Evolutionary conservation across 2,888 invertebrate species (phyloP).

Genomic region (Zele albiditarsus): DNA sequence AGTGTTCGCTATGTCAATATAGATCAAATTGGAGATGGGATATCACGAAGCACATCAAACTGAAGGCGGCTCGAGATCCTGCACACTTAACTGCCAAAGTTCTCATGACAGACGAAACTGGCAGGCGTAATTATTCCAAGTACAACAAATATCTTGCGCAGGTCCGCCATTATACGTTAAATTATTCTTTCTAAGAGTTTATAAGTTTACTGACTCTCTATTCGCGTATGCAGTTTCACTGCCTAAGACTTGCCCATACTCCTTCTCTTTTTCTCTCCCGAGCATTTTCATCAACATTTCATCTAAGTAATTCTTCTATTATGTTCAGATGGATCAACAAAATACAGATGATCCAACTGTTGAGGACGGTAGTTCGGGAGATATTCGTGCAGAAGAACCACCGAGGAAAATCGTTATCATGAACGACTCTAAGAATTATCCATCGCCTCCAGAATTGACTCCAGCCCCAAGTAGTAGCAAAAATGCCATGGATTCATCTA

Average conservation of each 20-base stretch:
- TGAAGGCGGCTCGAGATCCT: slow-evolving; percentile 89
- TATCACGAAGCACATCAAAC: slow-evolving; percentile 94
- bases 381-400: slow-evolving; percentile 56
- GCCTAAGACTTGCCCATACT: slow-evolving; percentile 24
- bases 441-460: slow-evolving; percentile 55
- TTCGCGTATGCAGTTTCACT: too few species aligned
- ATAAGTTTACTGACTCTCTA: slow-evolving; percentile 12
- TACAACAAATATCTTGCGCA: slow-evolving; percentile 91
- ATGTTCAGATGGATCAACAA: slow-evolving; percentile 18
- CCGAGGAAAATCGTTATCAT: slow-evolving; percentile 59
- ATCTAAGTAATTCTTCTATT: neutral
- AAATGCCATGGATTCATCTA: slow-evolving; percentile 48
- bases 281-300: neutral
- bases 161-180: slow-evolving; percentile 72
- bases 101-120: slow-evolving; percentile 93
- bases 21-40: slow-evolving; percentile 98
- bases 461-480: slow-evolving; percentile 50
- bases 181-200: slow-evolving; percentile 43
- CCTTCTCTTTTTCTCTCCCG: slow-evolving; percentile 13
- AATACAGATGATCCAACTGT: slow-evolving; percentile 59
- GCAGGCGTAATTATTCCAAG: slow-evolving; percentile 92
- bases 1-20: slow-evolving; percentile 94
- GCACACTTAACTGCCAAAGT: slow-evolving; percentile 88
- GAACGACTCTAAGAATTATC: slow-evolving; percentile 53
- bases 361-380: slow-evolving; percentile 58